A percentile compares a stretch with the other conserved stretches of the same genome.
phyloP scores from a whole-genome alignment of 2,113 vertebrate species.

The Calidris pugnax region DNA sequence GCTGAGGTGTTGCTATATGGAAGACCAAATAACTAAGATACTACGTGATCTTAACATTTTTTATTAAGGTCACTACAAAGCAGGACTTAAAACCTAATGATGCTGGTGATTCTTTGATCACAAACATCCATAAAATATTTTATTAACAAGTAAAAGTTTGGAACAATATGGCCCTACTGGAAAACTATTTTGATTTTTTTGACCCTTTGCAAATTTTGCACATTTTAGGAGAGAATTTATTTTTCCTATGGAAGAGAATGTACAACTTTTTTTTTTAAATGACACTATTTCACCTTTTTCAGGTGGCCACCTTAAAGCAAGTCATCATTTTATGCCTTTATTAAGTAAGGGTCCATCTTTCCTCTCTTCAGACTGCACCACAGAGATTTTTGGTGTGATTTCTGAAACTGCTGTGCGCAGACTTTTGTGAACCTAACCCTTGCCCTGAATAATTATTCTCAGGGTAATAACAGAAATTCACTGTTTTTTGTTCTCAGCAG shows the following conservation, averaged over 20 bases:
- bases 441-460: neutral
- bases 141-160: neutral
- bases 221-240: neutral
- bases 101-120: neutral
- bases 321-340: neutral
- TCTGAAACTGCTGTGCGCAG: neutral
- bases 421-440: neutral
- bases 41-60: conserved; percentile 38
- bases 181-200: neutral
- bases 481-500: neutral
- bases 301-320: neutral
- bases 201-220: neutral
- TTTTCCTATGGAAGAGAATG: neutral
- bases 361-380: neutral
- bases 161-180: neutral
- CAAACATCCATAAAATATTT: neutral
- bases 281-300: neutral
- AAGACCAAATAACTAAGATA: conserved; percentile 52
- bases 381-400: neutral
- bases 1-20: conserved; percentile 17
- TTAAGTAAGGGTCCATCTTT: neutral
- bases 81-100: conserved; percentile 21
- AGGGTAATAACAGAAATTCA: neutral
- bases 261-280: neutral
- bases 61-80: conserved; percentile 53